Conservation (phyloP, 2,888 invertebrate genomes). For the Trissoscelio sp. region DNA sequence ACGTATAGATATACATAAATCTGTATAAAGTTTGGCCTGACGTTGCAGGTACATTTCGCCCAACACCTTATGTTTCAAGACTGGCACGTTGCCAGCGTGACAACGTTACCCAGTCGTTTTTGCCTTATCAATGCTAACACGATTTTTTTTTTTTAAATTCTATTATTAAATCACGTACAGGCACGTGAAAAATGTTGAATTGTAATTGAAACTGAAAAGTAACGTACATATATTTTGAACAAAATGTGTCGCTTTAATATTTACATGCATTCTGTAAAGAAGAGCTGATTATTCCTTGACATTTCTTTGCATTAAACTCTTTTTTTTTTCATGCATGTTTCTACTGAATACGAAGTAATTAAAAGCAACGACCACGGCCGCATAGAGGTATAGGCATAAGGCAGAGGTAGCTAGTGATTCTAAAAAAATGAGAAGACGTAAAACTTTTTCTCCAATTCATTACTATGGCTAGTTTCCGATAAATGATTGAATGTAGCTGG, state of each 20-base stretch:
- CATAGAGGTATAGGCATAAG: constrained; percentile 77
- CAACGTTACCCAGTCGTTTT: constrained; percentile 70
- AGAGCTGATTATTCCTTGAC: background rate
- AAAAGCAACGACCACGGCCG: constrained; percentile 73
- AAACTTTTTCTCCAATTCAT: constrained; percentile 56
- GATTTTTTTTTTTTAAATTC: constrained; percentile 25
- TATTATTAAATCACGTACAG: constrained; percentile 19
- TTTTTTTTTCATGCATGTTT: constrained; percentile 24
- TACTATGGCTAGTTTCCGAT: constrained; percentile 44
- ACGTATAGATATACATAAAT: constrained; percentile 55
- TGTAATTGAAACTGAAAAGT: background rate
- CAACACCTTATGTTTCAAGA: constrained; percentile 61
- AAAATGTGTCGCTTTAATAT: background rate
- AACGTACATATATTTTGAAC: background rate
- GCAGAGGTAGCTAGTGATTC: constrained; percentile 76
- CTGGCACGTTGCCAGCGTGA: constrained; percentile 73
- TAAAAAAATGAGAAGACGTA: constrained; percentile 56
- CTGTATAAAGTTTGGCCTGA: constrained; percentile 68
- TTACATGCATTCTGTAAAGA: constrained; percentile 1
- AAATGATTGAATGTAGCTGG: constrained; percentile 57
- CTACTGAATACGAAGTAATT: constrained; percentile 70
- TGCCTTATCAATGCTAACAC: constrained; percentile 72
- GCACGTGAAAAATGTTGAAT: background rate
- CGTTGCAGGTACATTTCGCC: constrained; percentile 64
- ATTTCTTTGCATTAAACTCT: background rate